These are phyloP conservation scores for Nycticorax nycticorax DNA, from an alignment of 2,113 vertebrate species.

Conservation along the genomic window DNA sequence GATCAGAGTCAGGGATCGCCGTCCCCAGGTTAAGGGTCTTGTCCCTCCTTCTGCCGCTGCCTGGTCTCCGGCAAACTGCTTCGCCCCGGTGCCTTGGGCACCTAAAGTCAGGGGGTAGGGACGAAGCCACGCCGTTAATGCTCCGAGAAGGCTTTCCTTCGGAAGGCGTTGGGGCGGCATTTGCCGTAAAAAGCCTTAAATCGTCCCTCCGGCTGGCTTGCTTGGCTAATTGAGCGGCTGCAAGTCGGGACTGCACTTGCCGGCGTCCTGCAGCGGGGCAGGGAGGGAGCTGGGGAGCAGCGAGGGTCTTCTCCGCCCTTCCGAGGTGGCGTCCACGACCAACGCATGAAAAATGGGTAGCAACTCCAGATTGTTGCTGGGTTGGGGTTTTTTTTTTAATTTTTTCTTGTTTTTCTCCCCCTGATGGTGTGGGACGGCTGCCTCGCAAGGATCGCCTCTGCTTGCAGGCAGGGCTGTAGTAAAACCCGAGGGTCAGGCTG, in stretches of 20 bases:
- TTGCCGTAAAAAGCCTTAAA: neutral
- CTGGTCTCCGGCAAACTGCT: neutral
- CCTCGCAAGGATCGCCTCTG: fast-evolving
- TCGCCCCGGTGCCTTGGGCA: neutral
- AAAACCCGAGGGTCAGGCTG: neutral
- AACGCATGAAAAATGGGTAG: neutral
- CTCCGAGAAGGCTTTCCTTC: neutral
- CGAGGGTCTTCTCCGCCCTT: neutral
- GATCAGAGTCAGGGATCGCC: fast-evolving
- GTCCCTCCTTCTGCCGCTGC: neutral
- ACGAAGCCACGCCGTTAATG: neutral
- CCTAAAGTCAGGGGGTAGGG: neutral
- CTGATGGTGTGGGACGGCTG: neutral
- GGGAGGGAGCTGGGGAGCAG: neutral
- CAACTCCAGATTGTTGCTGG: neutral
- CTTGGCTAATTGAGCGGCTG: neutral
- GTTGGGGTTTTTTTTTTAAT: neutral
- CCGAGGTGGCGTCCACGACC: neutral
- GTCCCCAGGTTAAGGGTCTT: neutral
- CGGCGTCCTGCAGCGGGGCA: neutral
- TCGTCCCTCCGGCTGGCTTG: neutral
- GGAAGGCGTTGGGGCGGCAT: neutral
- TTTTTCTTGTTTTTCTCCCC: neutral
- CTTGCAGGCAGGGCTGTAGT: neutral
- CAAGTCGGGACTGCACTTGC: neutral